These are phyloP conservation scores for Bembecia ichneumoniformis DNA, from an alignment of 2,888 invertebrate species.

Conservation along the genomic window DNA sequence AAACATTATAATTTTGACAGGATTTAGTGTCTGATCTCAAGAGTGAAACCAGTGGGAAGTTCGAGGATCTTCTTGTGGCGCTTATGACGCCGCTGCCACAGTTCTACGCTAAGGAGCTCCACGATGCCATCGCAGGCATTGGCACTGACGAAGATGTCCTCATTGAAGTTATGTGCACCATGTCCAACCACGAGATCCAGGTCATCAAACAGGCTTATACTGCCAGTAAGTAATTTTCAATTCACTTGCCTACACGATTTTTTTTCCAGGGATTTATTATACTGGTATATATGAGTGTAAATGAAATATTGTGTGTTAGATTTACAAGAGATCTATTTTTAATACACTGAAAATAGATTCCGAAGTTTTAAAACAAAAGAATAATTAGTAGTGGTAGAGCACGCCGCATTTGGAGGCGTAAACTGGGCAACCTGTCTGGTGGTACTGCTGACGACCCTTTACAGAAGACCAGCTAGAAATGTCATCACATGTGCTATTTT, in stretches of 20 bases:
- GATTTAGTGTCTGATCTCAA: conserved; percentile 87
- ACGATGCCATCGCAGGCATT: conserved; percentile 86
- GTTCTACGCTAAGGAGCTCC: conserved; percentile 86
- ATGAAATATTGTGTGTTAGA: too few relatives aligned
- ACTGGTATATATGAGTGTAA: too few relatives aligned
- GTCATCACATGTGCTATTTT: too few relatives aligned
- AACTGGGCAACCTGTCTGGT: too few relatives aligned
- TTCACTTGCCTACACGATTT: not conserved
- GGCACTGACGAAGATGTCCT: conserved; percentile 89
- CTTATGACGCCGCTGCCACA: conserved; percentile 88
- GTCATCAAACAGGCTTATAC: conserved; percentile 84
- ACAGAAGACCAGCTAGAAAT: too few relatives aligned
- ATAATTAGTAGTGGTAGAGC: too few relatives aligned
- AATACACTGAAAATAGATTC: too few relatives aligned
- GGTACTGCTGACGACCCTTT: too few relatives aligned
- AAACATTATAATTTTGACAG: conserved; percentile 26
- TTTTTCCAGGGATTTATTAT: too few relatives aligned
- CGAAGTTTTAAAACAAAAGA: too few relatives aligned
- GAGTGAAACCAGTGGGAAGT: conserved; percentile 90
- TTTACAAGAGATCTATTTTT: too few relatives aligned
- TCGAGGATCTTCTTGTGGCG: conserved; percentile 86
- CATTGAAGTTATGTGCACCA: conserved; percentile 90
- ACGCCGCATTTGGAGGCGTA: too few relatives aligned
- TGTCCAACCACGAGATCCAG: conserved; percentile 87
- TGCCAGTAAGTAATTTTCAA: conserved; percentile 73